Evolutionary conservation across 2,888 invertebrate species (phyloP).

Genomic region (Celastrina argiolus): DNA sequence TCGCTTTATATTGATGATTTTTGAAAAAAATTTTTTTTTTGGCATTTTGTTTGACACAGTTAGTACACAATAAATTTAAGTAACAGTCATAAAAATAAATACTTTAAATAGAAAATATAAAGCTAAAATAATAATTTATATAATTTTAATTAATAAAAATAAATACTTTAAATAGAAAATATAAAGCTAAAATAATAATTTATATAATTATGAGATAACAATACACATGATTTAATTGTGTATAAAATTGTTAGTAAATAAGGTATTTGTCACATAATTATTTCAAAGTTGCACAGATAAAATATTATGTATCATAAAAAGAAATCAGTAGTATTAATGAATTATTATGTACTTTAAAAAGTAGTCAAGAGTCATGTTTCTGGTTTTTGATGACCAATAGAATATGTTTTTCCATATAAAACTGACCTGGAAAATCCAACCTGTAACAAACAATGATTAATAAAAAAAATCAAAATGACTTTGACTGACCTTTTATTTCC

Average conservation of each 20-base stretch:
- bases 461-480: slow-evolving; percentile 36
- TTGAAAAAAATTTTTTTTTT: not conserved
- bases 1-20: not conserved
- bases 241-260: not conserved
- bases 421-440: slow-evolving; percentile 53
- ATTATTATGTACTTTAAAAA: too few relatives aligned
- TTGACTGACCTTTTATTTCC: slow-evolving; percentile 61
- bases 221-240: not conserved
- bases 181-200: too few relatives aligned
- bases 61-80: not conserved
- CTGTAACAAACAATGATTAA: slow-evolving; percentile 46
- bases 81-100: not conserved
- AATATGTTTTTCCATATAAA: slow-evolving; percentile 31
- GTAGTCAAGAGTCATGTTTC: not conserved
- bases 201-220: too few relatives aligned
- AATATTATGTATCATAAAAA: not conserved
- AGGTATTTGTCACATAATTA: not conserved
- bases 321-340: too few relatives aligned
- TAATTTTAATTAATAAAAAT: too few relatives aligned
- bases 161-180: not conserved
- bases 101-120: not conserved
- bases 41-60: not conserved
- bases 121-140: too few relatives aligned
- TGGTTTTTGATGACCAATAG: not conserved
- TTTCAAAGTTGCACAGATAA: not conserved